Conservation (phyloP, 2,888 invertebrate genomes). For the Horisme vitalbata region DNA sequence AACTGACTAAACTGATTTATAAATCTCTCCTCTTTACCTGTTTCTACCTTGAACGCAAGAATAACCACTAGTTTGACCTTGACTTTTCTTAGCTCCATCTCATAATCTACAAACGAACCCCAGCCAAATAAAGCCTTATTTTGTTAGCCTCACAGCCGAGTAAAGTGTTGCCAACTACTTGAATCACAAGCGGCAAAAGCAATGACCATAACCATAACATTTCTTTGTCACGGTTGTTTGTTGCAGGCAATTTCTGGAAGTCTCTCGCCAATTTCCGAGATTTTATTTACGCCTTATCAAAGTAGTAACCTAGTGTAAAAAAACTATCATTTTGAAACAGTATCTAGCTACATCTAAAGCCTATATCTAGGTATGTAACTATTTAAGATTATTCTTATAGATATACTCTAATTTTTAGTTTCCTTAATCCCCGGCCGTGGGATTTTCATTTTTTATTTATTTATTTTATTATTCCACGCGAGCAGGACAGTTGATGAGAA, state of each 20-base stretch:
- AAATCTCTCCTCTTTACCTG: too few relatives aligned
- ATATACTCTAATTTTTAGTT: too few relatives aligned
- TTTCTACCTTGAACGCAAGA: too few relatives aligned
- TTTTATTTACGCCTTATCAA: slow-evolving; percentile 32
- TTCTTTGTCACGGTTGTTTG: slow-evolving; percentile 57
- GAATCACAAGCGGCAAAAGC: slow-evolving; percentile 44
- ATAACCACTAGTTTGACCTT: too few relatives aligned
- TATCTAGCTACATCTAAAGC: too few relatives aligned
- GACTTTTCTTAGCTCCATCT: slow-evolving; percentile 12
- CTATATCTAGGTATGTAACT: too few relatives aligned
- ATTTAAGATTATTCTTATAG: too few relatives aligned
- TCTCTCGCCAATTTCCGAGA: slow-evolving; percentile 26
- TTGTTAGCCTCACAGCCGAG: slow-evolving; percentile 43
- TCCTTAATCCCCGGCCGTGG: too few relatives aligned
- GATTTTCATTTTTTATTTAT: too few relatives aligned
- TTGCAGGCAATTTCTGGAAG: slow-evolving; percentile 54
- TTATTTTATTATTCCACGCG: too few relatives aligned
- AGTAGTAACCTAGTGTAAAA: background rate
- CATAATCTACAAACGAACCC: slow-evolving; percentile 20
- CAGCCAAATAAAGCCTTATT: slow-evolving; percentile 11
- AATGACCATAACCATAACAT: slow-evolving; percentile 74
- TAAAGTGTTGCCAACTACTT: slow-evolving; percentile 66
- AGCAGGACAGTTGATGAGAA: too few relatives aligned
- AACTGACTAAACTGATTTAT: too few relatives aligned
- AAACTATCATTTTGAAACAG: background rate